A percentile compares a stretch with the other conserved stretches of the same genome.
Evolutionary conservation across 2,888 invertebrate genomes (phyloP).

Genomic region (Xylota sylvarum): DNA sequence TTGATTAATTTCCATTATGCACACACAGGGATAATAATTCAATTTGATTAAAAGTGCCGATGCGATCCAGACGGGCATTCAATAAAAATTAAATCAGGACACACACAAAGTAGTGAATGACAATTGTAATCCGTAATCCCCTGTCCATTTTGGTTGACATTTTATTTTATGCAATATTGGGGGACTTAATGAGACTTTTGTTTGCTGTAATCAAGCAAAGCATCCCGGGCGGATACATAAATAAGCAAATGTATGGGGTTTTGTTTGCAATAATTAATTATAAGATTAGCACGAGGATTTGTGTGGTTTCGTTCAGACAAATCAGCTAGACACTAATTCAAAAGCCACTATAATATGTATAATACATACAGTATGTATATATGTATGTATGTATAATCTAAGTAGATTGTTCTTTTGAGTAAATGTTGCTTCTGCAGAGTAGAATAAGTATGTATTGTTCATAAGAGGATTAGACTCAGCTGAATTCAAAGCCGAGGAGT

Average conservation of each 20-base stretch:
- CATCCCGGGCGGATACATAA: background rate
- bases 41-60: slow-evolving; percentile 71
- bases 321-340: background rate
- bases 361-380: no score
- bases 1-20: slow-evolving; percentile 72
- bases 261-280: slow-evolving; percentile 60
- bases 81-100: slow-evolving; percentile 43
- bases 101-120: slow-evolving; percentile 28
- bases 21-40: slow-evolving; percentile 62
- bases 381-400: no score
- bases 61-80: slow-evolving; percentile 31
- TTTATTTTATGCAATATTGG: slow-evolving; percentile 49
- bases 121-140: slow-evolving; percentile 69
- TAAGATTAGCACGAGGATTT: slow-evolving; percentile 50
- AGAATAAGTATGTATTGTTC: no score
- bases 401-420: no score
- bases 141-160: slow-evolving; percentile 37
- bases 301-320: slow-evolving; percentile 4
- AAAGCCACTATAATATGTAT: no score
- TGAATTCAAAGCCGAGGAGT: no score
- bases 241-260: slow-evolving; percentile 11
- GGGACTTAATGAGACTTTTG: slow-evolving; percentile 49
- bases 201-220: slow-evolving; percentile 24
- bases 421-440: no score
- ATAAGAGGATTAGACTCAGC: no score